Conservation (phyloP, 2,113 vertebrate genomes). For the Lampris incognitus region DNA sequence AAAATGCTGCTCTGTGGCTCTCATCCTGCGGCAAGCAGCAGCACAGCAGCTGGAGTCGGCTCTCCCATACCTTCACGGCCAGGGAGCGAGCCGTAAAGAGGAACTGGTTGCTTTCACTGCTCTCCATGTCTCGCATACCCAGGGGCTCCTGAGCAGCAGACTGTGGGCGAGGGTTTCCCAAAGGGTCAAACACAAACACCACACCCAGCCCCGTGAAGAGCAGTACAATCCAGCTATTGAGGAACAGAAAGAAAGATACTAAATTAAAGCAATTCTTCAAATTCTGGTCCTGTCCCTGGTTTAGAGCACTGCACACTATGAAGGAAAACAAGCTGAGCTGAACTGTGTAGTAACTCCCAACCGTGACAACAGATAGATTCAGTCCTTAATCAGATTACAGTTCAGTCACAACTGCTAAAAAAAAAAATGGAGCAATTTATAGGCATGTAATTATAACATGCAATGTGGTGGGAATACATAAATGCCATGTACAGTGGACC, state of each 20-base stretch:
- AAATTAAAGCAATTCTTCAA: background rate
- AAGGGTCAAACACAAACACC: slow-evolving; percentile 91
- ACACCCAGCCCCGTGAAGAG: slow-evolving; percentile 85
- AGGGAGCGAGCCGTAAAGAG: slow-evolving; percentile 86
- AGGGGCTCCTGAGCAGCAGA: slow-evolving; percentile 41
- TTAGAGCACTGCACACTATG: background rate
- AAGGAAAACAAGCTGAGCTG: background rate
- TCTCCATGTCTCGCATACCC: slow-evolving; percentile 83
- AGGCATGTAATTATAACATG: too few relatives aligned
- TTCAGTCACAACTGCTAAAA: too few relatives aligned
- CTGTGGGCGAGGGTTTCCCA: slow-evolving; percentile 82
- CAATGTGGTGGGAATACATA: too few relatives aligned
- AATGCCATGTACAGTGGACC: too few relatives aligned
- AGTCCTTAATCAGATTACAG: too few relatives aligned
- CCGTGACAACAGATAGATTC: too few relatives aligned
- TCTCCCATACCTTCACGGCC: slow-evolving; percentile 93
- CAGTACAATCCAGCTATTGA: slow-evolving; percentile 92
- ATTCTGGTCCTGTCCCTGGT: background rate
- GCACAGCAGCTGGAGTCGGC: slow-evolving; percentile 88
- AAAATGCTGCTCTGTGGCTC: slow-evolving; percentile 89
- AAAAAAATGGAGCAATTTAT: too few relatives aligned
- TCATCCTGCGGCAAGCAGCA: slow-evolving; percentile 94
- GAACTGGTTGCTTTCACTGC: slow-evolving; percentile 87
- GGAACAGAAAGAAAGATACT: background rate
- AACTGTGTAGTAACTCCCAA: too few relatives aligned